phyloP scores from a whole-genome alignment of 2,113 vertebrate species.

The Anguilla japonica region DNA sequence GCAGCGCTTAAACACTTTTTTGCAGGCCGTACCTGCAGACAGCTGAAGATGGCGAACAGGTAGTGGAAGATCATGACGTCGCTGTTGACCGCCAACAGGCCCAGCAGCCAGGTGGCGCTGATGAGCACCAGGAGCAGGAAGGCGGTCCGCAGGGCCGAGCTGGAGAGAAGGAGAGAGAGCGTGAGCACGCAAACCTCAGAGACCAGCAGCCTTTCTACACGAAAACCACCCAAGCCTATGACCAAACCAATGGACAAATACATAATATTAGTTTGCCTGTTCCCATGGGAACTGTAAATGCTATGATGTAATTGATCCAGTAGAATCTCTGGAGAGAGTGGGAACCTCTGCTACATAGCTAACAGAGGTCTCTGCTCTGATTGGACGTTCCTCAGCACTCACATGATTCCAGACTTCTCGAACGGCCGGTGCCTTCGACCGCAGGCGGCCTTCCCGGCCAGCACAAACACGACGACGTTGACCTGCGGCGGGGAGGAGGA shows the following conservation, averaged over 20 bases:
- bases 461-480: slow-evolving; percentile 76
- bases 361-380: not conserved
- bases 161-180: slow-evolving; percentile 43
- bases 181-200: too few relatives aligned
- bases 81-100: slow-evolving; percentile 82
- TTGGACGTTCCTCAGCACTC: slow-evolving; percentile 51
- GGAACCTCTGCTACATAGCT: not conserved
- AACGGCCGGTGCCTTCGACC: slow-evolving; percentile 71
- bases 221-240: not conserved
- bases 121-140: slow-evolving; percentile 79
- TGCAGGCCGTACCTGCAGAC: slow-evolving; percentile 71
- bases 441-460: slow-evolving; percentile 79
- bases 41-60: slow-evolving; percentile 82
- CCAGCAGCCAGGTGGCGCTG: slow-evolving; percentile 82
- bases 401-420: slow-evolving; percentile 76
- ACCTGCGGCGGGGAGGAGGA: slow-evolving; percentile 61
- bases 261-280: too few relatives aligned
- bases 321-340: not conserved
- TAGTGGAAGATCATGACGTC: slow-evolving; percentile 80
- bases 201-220: not conserved
- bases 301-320: too few relatives aligned
- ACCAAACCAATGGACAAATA: too few relatives aligned
- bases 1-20: too few relatives aligned
- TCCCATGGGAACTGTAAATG: too few relatives aligned
- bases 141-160: slow-evolving; percentile 70